Percentiles rank a stretch among this genome's conserved stretches.
These are phyloP conservation scores for Villa cingulata DNA, from an alignment of 2,888 invertebrate species.

Conservation along the genomic window DNA sequence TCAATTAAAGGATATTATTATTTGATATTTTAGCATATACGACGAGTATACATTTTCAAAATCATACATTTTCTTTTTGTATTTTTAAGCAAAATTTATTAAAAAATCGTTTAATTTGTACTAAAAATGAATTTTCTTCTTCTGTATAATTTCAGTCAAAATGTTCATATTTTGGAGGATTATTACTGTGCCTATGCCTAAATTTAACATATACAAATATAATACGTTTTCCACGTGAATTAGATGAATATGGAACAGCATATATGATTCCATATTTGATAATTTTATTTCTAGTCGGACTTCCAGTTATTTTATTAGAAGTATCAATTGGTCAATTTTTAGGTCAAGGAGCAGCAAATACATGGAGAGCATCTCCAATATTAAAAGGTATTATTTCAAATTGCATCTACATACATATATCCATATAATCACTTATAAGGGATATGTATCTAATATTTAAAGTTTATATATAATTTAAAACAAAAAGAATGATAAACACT, in stretches of 20 bases:
- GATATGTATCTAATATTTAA: too few relatives aligned
- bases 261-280: constrained; percentile 34
- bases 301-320: constrained; percentile 35
- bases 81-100: neutral
- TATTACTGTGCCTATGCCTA: constrained; percentile 35
- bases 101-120: neutral
- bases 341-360: constrained; percentile 36
- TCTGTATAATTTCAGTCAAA: constrained; percentile 29
- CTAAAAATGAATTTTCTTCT: neutral
- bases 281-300: constrained; percentile 35
- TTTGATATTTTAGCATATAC: too few relatives aligned
- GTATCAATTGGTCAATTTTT: constrained; percentile 36
- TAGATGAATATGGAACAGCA: constrained; percentile 33
- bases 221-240: constrained; percentile 36
- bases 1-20: too few relatives aligned
- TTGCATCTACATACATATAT: too few relatives aligned
- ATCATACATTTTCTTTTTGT: neutral
- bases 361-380: constrained; percentile 36
- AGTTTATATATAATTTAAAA: too few relatives aligned
- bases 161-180: constrained; percentile 36
- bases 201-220: constrained; percentile 35
- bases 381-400: constrained; percentile 33
- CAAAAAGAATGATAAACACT: neutral
- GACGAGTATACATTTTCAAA: too few relatives aligned
- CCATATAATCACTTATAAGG: too few relatives aligned